Evolutionary conservation across 1,140 invertebrate species (phyloP), one percentile per base, ranked within the genome.

Genomic region (Sarcophaga bullata): DNA sequence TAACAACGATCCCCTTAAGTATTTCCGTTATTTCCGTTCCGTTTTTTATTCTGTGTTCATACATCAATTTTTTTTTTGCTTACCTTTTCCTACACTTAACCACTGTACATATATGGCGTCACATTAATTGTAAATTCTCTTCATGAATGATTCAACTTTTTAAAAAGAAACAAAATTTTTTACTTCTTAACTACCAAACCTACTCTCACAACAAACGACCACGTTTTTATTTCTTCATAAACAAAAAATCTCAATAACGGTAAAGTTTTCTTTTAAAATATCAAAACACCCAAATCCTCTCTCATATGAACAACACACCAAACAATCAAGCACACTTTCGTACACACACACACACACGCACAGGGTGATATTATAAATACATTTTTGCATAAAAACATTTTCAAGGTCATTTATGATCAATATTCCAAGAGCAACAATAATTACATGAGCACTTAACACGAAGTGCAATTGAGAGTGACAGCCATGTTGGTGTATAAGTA

Each of bases 391-490:
- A 58, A 58, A 37, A 37, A 58, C 6, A 58, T 58, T 58, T 58
- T 58, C 54, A 58, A 58, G 54, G 54, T 58, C 54, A 58, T 58
- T 13, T 58, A 58, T 58, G 54, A 58, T 58, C 54, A 58, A 58
- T 58, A 58, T 58, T 58, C 54, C 54, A 58, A 58, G 54, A 58
- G 54, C 54, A 58, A 58, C 54, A 58, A 58, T 13, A 58, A 13
- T 58, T 37, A 37, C 25, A 37, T 37, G 25, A 37, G 25, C 25
- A 37, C 25, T 52, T 58, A 58, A 58, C 54, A 58, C 10, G 13
- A n/a, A 58, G 54, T 58, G 54, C 54, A 58, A 58, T 58, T 58
- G 54, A 58, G 54, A 58, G 54, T 58, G 54, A 58, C 54, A 58
- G 25, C 25, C 25, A 37, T 37, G 25, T 37, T 37, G 1, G 25